Conservation (phyloP, 1,140 invertebrate species). For the Harlomillsia oculata region DNA sequence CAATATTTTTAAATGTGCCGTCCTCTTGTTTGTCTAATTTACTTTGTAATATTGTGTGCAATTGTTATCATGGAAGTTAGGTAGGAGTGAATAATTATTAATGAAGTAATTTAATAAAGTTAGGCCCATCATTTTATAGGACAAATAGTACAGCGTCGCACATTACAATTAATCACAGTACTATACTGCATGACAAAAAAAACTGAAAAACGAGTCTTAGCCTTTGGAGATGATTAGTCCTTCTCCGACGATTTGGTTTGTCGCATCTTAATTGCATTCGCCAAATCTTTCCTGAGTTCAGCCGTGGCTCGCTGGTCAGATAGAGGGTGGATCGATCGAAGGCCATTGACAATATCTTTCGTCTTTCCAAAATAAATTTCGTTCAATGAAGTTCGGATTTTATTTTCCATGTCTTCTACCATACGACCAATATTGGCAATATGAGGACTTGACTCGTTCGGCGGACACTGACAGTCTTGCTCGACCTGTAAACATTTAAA, state of each 20-base stretch:
- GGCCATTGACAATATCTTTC: conserved; percentile 95
- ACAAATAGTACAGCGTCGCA: too few species aligned
- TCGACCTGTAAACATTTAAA: conserved; percentile 58
- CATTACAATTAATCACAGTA: too few species aligned
- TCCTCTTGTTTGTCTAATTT: too few species aligned
- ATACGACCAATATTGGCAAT: conserved; percentile 95
- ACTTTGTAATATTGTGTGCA: too few species aligned
- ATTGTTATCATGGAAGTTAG: too few species aligned
- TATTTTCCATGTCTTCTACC: conserved; percentile 99
- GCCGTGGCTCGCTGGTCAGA: conserved; percentile 72
- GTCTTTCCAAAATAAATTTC: conserved; percentile 99
- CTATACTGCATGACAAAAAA: too few species aligned
- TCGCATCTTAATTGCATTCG: conserved; percentile 58
- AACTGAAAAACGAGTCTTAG: too few species aligned
- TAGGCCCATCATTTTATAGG: too few species aligned
- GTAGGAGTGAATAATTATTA: too few species aligned
- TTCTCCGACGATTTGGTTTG: conserved; percentile 12
- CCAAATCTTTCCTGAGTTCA: conserved; percentile 75
- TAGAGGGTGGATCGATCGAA: conserved; percentile 76
- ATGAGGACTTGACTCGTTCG: conserved; percentile 87
- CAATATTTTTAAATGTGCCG: too few species aligned
- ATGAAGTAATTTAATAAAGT: too few species aligned
- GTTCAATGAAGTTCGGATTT: conserved; percentile 94
- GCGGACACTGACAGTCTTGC: conserved; percentile 59
- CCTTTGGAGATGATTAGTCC: too few species aligned